Base-by-base conservation (phyloP, 1,140 invertebrate species). In the Cecropterus lyciades region DNA sequence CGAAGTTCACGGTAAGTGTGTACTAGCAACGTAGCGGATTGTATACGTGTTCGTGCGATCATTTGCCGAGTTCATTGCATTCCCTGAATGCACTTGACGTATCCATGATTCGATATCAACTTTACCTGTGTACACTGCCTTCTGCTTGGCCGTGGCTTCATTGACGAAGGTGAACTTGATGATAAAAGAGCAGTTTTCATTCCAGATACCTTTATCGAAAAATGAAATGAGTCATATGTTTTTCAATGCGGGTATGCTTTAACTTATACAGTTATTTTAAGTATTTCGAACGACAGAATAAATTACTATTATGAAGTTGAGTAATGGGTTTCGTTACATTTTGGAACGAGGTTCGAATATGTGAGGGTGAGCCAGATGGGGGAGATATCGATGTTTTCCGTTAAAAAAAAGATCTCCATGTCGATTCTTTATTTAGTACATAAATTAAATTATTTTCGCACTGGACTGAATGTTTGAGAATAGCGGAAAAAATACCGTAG, bases 401-500 rank as follows among this genome's bases (percentile, higher is more conserved):
- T 42, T 57, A 27, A 45, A 59, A 48, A 13, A 60, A 60, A 49
- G 8, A 1, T 13, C 10, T 37, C 3, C 45, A 9, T 37, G 15
- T 37, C 43, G n/a, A 10, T 10, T 37, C 16, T 33, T 6, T 42
- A 14, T 42, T 51, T 30, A 14, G 8, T 55, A 45, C 42, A 13
- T 46, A 13, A 57, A 45, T 46, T 40, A 40, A 62, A 62, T 62
- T 37, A 62, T 60, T 49, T 45, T 43, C 55, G 55, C 55, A 33
- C 48, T 15, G 57, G 27, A 60, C 45, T 20, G 30, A 62, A 62
- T 62, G 24, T 62, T 51, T 62, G 30, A 48, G 57, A 40, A 40
- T 62, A 62, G 46, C 46, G 46, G 46, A 79, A 72, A 72, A 65
- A 73, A 59, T 79, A 76, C 80, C 64, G 80, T 82, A 72, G 13